Evolutionary conservation across 1,140 invertebrate species (phyloP).

Genomic region (Drosophila sproati): DNA sequence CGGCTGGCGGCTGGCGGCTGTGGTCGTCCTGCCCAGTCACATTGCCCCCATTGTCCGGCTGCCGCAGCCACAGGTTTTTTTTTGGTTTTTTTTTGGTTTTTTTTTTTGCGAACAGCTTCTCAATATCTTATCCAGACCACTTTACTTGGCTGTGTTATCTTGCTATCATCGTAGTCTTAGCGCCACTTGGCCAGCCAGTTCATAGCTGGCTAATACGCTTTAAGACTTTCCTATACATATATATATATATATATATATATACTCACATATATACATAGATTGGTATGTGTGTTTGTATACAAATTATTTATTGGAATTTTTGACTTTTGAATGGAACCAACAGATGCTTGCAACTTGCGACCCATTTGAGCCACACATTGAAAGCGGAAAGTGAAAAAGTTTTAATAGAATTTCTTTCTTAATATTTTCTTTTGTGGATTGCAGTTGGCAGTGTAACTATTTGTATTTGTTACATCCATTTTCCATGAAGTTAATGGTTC

Average conservation of each 20-base stretch:
- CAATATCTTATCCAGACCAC: constrained; percentile 37
- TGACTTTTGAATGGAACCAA: constrained; percentile 62
- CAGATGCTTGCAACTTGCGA: constrained; percentile 13
- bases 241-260: not conserved
- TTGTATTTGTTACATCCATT: not conserved
- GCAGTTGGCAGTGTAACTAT: not conserved
- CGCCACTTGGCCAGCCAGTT: constrained; percentile 28
- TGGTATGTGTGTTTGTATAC: constrained; percentile 16
- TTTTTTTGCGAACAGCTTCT: constrained; percentile 25
- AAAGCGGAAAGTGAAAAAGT: constrained; percentile 71
- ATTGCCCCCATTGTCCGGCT: constrained; percentile 5
- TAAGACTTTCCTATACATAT: constrained; percentile 51
- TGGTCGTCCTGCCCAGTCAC: not conserved
- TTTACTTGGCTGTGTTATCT: constrained; percentile 9
- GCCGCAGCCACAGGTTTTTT: constrained; percentile 10
- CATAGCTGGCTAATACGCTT: constrained; percentile 57
- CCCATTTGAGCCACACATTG: constrained; percentile 30
- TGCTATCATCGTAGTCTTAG: constrained; percentile 38
- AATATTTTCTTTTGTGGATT: constrained; percentile 40
- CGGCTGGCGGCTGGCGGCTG: not conserved
- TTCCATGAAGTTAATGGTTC: not conserved
- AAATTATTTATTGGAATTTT: constrained; percentile 82
- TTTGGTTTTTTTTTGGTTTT: constrained; percentile 15
- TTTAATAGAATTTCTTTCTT: constrained; percentile 76
- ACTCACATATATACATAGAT: not conserved